A percentile compares a stretch with the other conserved stretches of the same genome.
Conservation (phyloP, 2,797 vertebrate genomes). For the Myiotriccus ornatus region DNA sequence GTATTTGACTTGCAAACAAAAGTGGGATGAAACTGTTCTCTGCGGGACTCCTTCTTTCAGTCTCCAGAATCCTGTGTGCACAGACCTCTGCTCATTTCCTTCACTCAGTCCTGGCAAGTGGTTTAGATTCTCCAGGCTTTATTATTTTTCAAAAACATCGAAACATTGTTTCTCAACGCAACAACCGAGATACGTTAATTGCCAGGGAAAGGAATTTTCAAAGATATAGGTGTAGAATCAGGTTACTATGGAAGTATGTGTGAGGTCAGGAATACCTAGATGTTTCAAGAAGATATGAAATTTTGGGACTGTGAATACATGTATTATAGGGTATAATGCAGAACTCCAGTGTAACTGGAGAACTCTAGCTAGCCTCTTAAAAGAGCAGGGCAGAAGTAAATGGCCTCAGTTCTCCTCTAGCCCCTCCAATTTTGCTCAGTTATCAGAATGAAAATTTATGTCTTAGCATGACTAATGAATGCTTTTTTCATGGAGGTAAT, state of each 20-base stretch:
- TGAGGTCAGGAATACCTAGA: background rate
- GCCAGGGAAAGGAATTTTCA: background rate
- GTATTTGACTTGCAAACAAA: conserved; percentile 28
- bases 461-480: background rate
- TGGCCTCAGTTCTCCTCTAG: background rate
- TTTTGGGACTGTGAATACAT: background rate
- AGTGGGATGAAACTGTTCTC: background rate
- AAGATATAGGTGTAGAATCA: background rate
- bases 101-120: background rate
- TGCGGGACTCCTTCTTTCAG: background rate
- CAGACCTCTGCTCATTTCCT: conserved; percentile 1
- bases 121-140: background rate
- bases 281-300: background rate
- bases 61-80: background rate
- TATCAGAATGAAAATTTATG: background rate
- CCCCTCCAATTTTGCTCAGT: background rate
- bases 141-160: background rate
- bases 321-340: background rate
- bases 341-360: background rate
- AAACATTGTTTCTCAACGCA: background rate
- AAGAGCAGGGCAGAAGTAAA: background rate
- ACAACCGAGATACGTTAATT: background rate
- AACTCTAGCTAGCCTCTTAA: background rate
- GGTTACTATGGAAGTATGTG: background rate
- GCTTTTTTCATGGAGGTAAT: background rate